Conservation (phyloP, 1,140 invertebrate genomes). For the Lasaia peninsularis region DNA sequence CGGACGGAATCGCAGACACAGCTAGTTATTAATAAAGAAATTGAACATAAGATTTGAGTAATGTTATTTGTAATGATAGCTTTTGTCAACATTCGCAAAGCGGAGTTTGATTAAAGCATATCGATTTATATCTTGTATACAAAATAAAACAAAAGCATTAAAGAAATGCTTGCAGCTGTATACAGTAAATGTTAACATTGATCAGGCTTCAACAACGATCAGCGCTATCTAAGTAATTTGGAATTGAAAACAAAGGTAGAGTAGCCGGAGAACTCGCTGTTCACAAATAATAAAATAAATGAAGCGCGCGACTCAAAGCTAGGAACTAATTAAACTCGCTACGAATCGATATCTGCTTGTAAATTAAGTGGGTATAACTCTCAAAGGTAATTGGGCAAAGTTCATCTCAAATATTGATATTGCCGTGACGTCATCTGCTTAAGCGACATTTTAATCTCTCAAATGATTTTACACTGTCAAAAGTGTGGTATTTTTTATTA, state of each 20-base stretch:
- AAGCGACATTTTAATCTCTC: constrained; percentile 12
- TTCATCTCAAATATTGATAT: constrained; percentile 62
- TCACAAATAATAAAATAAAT: constrained; percentile 58
- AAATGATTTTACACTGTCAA: background rate
- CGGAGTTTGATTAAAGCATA: background rate
- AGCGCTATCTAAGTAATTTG: constrained; percentile 19
- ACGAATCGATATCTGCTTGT: constrained; percentile 67
- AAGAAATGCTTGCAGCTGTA: background rate
- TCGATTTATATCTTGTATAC: background rate
- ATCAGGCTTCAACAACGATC: constrained; percentile 3
- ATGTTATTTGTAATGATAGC: no score
- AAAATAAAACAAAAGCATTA: background rate
- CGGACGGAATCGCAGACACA: no score
- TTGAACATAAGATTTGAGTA: no score
- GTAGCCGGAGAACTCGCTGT: constrained; percentile 30
- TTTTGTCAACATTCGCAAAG: no score
- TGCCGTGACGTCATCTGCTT: constrained; percentile 29
- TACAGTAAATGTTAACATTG: background rate
- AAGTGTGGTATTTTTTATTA: background rate
- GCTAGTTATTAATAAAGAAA: no score
- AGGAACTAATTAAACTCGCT: constrained; percentile 67
- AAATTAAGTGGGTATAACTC: constrained; percentile 65
- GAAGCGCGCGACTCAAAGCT: constrained; percentile 51
- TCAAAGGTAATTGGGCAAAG: constrained; percentile 64
- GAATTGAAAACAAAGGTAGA: constrained; percentile 28